These are phyloP conservation scores for Apodemia duryi DNA, from an alignment of 2,888 invertebrate species.

Conservation along the genomic window DNA sequence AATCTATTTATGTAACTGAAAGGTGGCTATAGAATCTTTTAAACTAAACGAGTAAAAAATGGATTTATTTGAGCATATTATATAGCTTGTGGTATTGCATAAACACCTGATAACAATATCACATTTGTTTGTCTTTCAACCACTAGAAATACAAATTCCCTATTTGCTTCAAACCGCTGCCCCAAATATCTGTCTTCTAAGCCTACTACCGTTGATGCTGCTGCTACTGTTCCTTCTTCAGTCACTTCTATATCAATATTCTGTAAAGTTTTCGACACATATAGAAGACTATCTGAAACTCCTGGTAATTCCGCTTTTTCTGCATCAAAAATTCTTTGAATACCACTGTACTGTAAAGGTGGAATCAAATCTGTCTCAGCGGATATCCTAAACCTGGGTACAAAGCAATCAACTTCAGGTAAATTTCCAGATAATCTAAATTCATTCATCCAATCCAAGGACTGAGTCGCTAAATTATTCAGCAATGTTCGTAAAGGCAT, in stretches of 20 bases:
- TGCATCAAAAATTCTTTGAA: conserved; percentile 81
- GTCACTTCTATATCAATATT: conserved; percentile 85
- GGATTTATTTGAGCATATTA: conserved; percentile 25
- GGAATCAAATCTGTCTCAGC: conserved; percentile 67
- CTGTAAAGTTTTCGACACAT: conserved; percentile 82
- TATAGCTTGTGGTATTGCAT: conserved; percentile 50
- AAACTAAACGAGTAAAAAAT: not conserved
- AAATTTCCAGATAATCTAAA: conserved; percentile 59
- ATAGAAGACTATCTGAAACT: conserved; percentile 76
- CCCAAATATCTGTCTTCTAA: conserved; percentile 64
- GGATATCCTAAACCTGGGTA: conserved; percentile 80
- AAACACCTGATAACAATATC: conserved; percentile 82
- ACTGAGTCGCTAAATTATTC: conserved; percentile 63
- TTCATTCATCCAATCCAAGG: conserved; percentile 72
- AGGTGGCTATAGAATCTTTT: too few relatives aligned
- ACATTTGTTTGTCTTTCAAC: conserved; percentile 79
- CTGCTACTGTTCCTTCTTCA: conserved; percentile 86
- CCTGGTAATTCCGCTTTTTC: conserved; percentile 79
- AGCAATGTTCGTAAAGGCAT: conserved; percentile 69
- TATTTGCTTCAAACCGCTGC: conserved; percentile 81
- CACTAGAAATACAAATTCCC: conserved; percentile 83
- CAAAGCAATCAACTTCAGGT: conserved; percentile 76
- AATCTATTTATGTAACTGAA: too few relatives aligned
- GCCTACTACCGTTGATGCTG: conserved; percentile 77
- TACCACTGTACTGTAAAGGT: conserved; percentile 77